A percentile compares a stretch with the other conserved stretches of the same genome.
phyloP scores from a whole-genome alignment of 2,888 invertebrate species.

The Cinara cedri region DNA sequence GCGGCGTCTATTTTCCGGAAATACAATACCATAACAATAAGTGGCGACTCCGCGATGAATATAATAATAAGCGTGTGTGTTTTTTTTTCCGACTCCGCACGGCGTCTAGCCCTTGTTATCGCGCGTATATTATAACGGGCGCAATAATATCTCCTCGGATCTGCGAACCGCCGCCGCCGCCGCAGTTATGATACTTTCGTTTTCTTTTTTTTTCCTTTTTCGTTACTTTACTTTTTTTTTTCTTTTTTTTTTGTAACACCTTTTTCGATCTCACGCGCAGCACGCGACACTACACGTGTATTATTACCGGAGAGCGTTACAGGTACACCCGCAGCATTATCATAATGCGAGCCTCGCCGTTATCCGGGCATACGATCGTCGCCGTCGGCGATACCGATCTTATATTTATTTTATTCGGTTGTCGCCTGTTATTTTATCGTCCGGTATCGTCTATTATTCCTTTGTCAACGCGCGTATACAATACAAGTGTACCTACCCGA shows the following conservation, averaged over 20 bases:
- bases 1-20: background rate
- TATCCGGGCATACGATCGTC: background rate
- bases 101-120: too few relatives aligned
- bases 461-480: slow-evolving; percentile 7
- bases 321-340: too few relatives aligned
- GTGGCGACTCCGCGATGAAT: too few relatives aligned
- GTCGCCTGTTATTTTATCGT: background rate
- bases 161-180: background rate
- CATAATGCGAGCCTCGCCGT: background rate
- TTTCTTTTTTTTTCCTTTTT: too few relatives aligned
- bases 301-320: background rate
- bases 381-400: slow-evolving; percentile 20
- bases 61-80: too few relatives aligned
- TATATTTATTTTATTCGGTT: slow-evolving; percentile 6
- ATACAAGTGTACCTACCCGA: background rate
- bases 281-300: background rate
- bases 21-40: too few relatives aligned
- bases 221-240: slow-evolving; percentile 21
- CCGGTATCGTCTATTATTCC: background rate
- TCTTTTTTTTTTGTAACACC: slow-evolving; percentile 11
- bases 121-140: background rate
- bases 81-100: too few relatives aligned
- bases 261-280: slow-evolving; percentile 3
- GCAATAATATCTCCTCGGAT: slow-evolving; percentile 7
- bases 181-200: too few relatives aligned